Percentiles rank a stretch among this genome's conserved stretches.
Evolutionary conservation across 2,113 vertebrate genomes (phyloP).

Genomic region (Chamaetylas fuelleborni): DNA sequence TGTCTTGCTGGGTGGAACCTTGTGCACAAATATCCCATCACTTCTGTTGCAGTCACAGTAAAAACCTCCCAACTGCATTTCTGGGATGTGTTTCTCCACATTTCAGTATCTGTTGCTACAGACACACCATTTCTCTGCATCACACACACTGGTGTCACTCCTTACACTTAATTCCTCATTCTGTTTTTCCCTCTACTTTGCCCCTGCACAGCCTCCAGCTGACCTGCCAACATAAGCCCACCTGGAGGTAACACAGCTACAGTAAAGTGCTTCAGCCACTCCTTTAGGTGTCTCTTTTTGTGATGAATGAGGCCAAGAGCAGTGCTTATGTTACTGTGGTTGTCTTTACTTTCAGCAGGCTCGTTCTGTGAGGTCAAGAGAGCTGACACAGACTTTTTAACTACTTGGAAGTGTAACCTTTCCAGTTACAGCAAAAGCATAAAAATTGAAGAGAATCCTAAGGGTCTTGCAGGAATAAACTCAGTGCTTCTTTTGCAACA

Average conservation of each 20-base stretch:
- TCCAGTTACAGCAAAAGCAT: not conserved
- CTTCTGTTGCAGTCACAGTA: not conserved
- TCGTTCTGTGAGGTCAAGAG: not conserved
- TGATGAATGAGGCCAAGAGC: not conserved
- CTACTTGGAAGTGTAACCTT: not conserved
- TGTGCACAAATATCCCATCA: not conserved
- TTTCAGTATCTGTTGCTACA: not conserved
- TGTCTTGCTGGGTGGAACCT: not conserved
- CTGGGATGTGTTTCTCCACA: not conserved
- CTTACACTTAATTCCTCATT: not conserved
- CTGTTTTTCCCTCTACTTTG: not conserved
- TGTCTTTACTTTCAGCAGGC: not conserved
- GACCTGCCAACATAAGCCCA: fast-evolving
- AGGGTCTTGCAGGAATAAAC: not conserved
- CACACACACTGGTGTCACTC: not conserved
- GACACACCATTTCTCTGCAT: not conserved
- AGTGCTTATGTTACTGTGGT: not conserved
- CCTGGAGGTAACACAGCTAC: not conserved
- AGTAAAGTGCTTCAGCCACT: not conserved
- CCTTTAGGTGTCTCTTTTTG: not conserved
- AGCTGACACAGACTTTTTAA: not conserved
- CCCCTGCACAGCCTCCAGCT: not conserved
- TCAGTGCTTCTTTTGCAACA: not conserved
- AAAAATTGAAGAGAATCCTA: not conserved
- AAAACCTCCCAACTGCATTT: not conserved